Evolutionary conservation across 2,888 invertebrate genomes (phyloP).

Genomic region (Volucella zonaria): DNA sequence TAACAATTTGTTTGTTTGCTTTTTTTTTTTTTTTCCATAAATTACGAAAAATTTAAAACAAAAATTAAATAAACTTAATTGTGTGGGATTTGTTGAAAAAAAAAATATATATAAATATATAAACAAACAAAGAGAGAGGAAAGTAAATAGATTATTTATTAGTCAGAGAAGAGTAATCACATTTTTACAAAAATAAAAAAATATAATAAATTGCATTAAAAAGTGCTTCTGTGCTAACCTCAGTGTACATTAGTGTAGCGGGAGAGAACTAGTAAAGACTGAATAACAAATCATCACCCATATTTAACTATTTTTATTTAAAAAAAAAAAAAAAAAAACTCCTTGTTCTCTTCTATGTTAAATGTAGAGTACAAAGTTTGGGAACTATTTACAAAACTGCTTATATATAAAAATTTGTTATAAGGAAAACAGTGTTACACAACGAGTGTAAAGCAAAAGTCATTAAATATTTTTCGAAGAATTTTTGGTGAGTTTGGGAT

Average conservation of each 20-base stretch:
- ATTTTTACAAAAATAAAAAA: slow-evolving; percentile 6
- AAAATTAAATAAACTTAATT: slow-evolving; percentile 33
- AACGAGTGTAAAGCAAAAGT: slow-evolving; percentile 6
- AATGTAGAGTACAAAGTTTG: slow-evolving; percentile 57
- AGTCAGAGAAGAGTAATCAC: background rate
- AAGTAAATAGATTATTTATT: slow-evolving; percentile 1
- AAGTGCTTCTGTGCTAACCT: slow-evolving; percentile 29
- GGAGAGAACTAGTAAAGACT: slow-evolving; percentile 68
- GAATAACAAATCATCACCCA: slow-evolving; percentile 14
- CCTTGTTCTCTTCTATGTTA: slow-evolving; percentile 26
- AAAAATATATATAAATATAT: background rate
- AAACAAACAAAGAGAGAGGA: slow-evolving; percentile 18
- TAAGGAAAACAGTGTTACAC: background rate
- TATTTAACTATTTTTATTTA: background rate
- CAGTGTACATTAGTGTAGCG: slow-evolving; percentile 68
- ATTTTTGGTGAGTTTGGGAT: slow-evolving; percentile 2
- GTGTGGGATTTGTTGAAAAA: slow-evolving; percentile 21
- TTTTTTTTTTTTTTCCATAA: slow-evolving; percentile 10
- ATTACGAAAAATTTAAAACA: slow-evolving; percentile 1
- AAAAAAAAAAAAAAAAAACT: slow-evolving; percentile 19
- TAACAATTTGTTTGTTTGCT: background rate
- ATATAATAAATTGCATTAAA: slow-evolving; percentile 6
- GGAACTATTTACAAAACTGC: slow-evolving; percentile 33
- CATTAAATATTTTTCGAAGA: slow-evolving; percentile 37
- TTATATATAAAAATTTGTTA: background rate